A percentile compares a stretch with the other conserved stretches of the same genome.
Conservation (phyloP, 2,888 invertebrate genomes). For the Dynastes tityus region DNA sequence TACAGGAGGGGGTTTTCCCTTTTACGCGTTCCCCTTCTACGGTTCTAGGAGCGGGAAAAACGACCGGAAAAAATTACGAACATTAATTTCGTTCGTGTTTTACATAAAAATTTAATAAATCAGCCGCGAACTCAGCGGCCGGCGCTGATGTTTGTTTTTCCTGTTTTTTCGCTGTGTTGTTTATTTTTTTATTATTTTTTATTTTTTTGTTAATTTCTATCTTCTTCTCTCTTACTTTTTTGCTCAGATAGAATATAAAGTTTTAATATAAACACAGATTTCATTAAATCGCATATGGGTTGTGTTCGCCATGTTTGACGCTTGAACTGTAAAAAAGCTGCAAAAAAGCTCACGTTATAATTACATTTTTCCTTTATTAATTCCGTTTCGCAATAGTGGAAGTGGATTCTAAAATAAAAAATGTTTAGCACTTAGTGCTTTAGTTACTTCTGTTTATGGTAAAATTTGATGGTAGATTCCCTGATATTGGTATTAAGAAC, state of each 20-base stretch:
- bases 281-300: slow-evolving; percentile 34
- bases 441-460: no score
- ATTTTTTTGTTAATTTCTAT: background rate
- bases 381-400: no score
- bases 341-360: background rate
- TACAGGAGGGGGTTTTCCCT: background rate
- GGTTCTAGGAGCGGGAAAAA: background rate
- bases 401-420: no score
- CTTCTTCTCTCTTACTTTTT: slow-evolving; percentile 9
- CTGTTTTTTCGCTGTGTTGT: background rate
- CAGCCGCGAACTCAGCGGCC: slow-evolving; percentile 14
- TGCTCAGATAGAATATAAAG: slow-evolving; percentile 20
- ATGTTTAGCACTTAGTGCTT: no score
- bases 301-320: background rate
- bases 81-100: slow-evolving; percentile 38
- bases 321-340: background rate
- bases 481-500: no score
- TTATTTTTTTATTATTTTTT: background rate
- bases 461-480: no score
- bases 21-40: no score
- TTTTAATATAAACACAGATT: slow-evolving; percentile 37
- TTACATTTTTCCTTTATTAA: background rate
- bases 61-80: slow-evolving; percentile 31
- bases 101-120: slow-evolving; percentile 50
- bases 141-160: slow-evolving; percentile 3